Conservation (phyloP, 2,888 invertebrate genomes). For the Sinhomidia bicolor region DNA sequence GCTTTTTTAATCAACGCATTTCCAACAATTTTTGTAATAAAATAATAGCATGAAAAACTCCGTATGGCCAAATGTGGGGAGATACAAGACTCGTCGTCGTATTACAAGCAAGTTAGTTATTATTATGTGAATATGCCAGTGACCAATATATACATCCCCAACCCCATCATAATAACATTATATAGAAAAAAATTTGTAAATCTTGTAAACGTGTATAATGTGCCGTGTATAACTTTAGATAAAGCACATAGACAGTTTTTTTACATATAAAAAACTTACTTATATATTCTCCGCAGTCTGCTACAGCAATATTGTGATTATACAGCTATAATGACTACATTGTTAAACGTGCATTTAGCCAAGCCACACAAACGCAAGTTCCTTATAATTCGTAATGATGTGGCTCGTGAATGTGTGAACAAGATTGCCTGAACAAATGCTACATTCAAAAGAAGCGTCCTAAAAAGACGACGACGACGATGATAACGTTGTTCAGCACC, state of each 20-base stretch:
- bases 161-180: neutral
- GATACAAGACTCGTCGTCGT: neutral
- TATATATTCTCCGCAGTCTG: neutral
- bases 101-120: too few species aligned
- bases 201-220: too few species aligned
- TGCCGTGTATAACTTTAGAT: neutral
- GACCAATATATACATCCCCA: neutral
- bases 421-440: slow-evolving; percentile 46
- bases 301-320: neutral
- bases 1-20: neutral
- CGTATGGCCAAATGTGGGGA: neutral
- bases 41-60: neutral
- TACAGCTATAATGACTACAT: slow-evolving; percentile 41
- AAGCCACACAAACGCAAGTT: slow-evolving; percentile 13
- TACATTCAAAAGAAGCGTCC: slow-evolving; percentile 32
- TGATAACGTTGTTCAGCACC: neutral
- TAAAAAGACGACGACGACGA: neutral
- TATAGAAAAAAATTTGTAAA: neutral
- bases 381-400: slow-evolving; percentile 58
- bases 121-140: too few species aligned
- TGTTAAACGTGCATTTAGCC: slow-evolving; percentile 52
- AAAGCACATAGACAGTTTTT: slow-evolving; percentile 1
- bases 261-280: slow-evolving; percentile 6
- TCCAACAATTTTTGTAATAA: neutral
- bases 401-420: slow-evolving; percentile 72